Base-by-base conservation (phyloP, 2,888 invertebrate species). In the Dione vanillae region DNA sequence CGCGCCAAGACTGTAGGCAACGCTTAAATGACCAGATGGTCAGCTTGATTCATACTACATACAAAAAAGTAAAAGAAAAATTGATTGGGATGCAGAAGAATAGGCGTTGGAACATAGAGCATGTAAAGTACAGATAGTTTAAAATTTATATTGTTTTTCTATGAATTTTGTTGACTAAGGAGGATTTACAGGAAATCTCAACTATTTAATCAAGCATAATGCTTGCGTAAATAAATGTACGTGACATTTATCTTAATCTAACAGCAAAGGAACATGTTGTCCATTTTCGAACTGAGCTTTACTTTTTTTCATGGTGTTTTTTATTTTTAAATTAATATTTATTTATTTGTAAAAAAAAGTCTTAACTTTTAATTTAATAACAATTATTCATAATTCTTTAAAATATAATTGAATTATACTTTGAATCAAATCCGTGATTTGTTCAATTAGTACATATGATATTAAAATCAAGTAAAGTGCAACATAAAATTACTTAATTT, bases 41-140 rank as follows among this genome's bases (percentile, higher is more conserved):
- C 79, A 78, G 80, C 77, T 81, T 76, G 76, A 82, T 79, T 84
- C 79, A 79, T 78, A 79, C 79, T 77, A 76, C 74, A 74, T 78
- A 82, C 83, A 83, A 83, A 84, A 85, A 82, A 80, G 74, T 77
- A 78, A 73, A 77, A 86, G 81, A 83, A 86, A 86, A 86, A 89
- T 89, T 88, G 85, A 88, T 88, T 85, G 83, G 83, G 16, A 40
- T 40, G 6, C 16, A 37, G 37, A 82, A 83, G 76, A 82, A 76
- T 81, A 78, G 81, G 78, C 78, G 79, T 75, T 70, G 67, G 45
- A 56, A 65, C 64, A 51, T 76, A 84, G 83, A 82, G 73, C 70
- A 78, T 77, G 37, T 62, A 69, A 62, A 52, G 35, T 65, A 65
- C 67, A 83, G 82, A 84, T 70, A 78, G 70, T 58, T 45, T 45